A percentile compares a stretch with the other conserved stretches of the same genome.
These are phyloP conservation scores for Hypanus sabinus DNA, from an alignment of 2,113 vertebrate species.

Conservation along the genomic window DNA sequence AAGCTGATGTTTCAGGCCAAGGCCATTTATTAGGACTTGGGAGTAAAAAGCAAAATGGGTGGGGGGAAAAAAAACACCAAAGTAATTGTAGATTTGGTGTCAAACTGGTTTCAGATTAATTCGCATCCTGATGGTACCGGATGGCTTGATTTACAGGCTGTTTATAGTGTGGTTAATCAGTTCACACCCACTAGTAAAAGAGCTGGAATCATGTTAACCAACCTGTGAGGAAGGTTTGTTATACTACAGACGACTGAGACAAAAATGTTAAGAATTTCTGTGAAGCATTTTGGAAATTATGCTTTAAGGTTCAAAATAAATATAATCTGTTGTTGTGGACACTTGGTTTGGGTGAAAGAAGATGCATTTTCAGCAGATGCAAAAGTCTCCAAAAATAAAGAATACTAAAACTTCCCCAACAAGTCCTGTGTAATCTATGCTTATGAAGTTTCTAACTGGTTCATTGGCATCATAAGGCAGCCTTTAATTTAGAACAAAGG, in stretches of 20 bases:
- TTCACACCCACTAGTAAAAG: not conserved
- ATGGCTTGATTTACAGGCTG: not conserved
- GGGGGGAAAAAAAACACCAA: accelerated
- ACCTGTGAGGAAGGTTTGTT: not conserved
- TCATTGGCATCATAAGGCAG: not conserved
- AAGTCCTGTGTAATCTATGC: not conserved
- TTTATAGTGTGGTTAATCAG: not conserved
- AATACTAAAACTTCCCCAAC: not conserved
- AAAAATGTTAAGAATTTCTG: not conserved
- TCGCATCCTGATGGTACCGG: not conserved
- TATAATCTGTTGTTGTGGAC: not conserved
- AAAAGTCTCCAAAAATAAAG: not conserved
- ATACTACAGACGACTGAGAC: not conserved
- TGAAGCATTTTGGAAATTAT: not conserved
- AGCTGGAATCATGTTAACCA: not conserved
- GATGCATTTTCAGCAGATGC: not conserved
- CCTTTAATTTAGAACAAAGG: not conserved
- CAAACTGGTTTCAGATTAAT: not conserved
- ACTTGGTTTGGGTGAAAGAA: not conserved
- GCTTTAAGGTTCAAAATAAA: not conserved
- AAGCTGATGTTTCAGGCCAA: no score
- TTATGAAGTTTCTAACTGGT: not conserved
- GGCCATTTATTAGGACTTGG: no score
- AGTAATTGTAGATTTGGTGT: not conserved
- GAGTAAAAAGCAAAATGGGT: not conserved